These are phyloP conservation scores for Propsilocerus akamusi DNA, from an alignment of 1,140 invertebrate genomes.

Conservation along the genomic window DNA sequence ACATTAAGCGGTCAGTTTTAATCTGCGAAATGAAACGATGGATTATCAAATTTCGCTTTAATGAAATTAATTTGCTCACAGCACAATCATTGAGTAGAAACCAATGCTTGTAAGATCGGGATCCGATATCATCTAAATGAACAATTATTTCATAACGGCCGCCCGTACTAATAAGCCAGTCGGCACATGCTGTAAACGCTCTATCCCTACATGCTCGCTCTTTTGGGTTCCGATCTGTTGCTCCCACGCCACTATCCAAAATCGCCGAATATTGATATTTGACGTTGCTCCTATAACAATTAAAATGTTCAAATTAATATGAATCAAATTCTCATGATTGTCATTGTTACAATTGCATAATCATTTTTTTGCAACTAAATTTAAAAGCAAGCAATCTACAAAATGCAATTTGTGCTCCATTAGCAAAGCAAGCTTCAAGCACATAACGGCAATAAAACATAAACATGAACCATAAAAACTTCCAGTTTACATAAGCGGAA, in stretches of 20 bases:
- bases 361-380: too few species aligned
- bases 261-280: conserved; percentile 45
- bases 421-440: too few species aligned
- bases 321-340: too few species aligned
- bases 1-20: conserved; percentile 59
- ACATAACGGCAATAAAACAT: too few species aligned
- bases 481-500: too few species aligned
- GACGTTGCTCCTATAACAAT: conserved; percentile 24
- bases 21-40: conserved; percentile 12
- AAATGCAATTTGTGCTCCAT: too few species aligned
- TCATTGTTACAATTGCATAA: too few species aligned
- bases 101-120: conserved; percentile 72
- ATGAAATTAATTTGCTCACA: conserved; percentile 9
- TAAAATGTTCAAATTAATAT: too few species aligned
- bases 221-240: conserved; percentile 38
- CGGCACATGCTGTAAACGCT: conserved; percentile 38
- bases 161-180: conserved; percentile 39
- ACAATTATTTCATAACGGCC: conserved; percentile 53
- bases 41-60: background rate
- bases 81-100: conserved; percentile 58
- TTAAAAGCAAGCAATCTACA: too few species aligned
- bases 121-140: conserved; percentile 62
- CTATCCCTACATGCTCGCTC: conserved; percentile 40
- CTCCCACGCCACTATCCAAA: conserved; percentile 33
- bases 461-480: too few species aligned